Evolutionary conservation across 2,888 invertebrate species (phyloP), one percentile per base, ranked within the genome.

Genomic region (Micoletzkya japonica): DNA sequence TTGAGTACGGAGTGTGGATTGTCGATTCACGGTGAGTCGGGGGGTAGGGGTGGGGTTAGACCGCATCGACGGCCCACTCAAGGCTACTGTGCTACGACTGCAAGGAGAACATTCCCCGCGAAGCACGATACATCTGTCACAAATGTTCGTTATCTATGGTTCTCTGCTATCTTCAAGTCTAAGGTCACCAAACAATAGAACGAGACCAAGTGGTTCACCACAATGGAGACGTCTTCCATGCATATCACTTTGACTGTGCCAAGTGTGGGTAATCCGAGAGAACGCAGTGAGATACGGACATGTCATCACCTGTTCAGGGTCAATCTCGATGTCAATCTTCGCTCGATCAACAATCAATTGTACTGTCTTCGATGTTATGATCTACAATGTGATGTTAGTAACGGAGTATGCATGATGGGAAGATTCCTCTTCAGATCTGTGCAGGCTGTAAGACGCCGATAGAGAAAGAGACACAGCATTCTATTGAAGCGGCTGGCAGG

Each of bases 161-260:
- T 54, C 57, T 20, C 20, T 49, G 26, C 24, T 58, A 17, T 26
- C 32, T 60, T 4, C 14, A 26, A 14, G 24, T 70, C 73, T 54
- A 49, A 77, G 77, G 77, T 58, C 71, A 66, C 14, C 78, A 76
- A 52, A 39, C 68, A 14, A 69, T 78, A 10, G 66, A 67, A 14
- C 56, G 64, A 6, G 67, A 70, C 32, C 76, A 78, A 50, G 72
- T 78, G 36, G 69, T 78, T 36, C 71, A 71, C 30, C 50, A 60
- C 26, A 66, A 72, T 36, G 28, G 70, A 2, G 70, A 76, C 20
- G 70, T 72, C 34, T 77, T 67, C 70, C 78, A 78, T 66, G 75
- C 76, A 24, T 76, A 74, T 67, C 78, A 78, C 56, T 78, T 78
- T 63, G 74, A 78, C 39, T 78, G 78, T 64, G 44, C 64, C 32